Evolutionary conservation across 2,888 invertebrate genomes (phyloP).

Genomic region (Habrosyne pyritoides): DNA sequence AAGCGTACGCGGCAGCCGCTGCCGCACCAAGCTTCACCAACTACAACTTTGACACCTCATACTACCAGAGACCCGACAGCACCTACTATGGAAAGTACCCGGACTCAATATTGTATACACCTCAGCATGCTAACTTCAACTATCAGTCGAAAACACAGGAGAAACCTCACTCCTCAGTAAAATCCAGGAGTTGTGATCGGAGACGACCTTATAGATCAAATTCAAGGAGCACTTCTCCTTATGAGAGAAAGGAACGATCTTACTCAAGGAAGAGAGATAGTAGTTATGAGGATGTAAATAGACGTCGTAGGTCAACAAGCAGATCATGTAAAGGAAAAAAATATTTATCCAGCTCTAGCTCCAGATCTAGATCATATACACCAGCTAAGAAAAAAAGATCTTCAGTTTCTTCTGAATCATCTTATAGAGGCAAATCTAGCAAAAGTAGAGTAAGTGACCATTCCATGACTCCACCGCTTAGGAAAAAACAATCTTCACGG

Average conservation of each 20-base stretch:
- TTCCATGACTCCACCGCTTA: slow-evolving; percentile 54
- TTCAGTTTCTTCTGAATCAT: slow-evolving; percentile 58
- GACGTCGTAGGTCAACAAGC: slow-evolving; percentile 55
- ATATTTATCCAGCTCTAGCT: slow-evolving; percentile 69
- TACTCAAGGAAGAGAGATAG: slow-evolving; percentile 60
- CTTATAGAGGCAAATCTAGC: slow-evolving; percentile 48
- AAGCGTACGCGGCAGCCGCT: slow-evolving; percentile 44
- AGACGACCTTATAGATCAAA: slow-evolving; percentile 52
- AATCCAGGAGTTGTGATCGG: slow-evolving; percentile 43
- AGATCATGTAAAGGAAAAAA: slow-evolving; percentile 52
- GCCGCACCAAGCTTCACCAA: slow-evolving; percentile 47
- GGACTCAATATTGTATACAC: slow-evolving; percentile 38
- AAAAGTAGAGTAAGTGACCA: slow-evolving; percentile 36
- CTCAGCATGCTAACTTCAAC: slow-evolving; percentile 37
- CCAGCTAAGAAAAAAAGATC: slow-evolving; percentile 48
- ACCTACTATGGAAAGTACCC: slow-evolving; percentile 57
- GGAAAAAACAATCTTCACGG: slow-evolving; percentile 42
- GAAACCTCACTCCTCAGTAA: slow-evolving; percentile 41
- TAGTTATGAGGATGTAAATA: slow-evolving; percentile 51
- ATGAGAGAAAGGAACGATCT: slow-evolving; percentile 47
- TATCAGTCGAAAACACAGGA: slow-evolving; percentile 35
- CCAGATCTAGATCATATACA: slow-evolving; percentile 61
- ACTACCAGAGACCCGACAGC: slow-evolving; percentile 55
- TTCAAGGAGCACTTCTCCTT: slow-evolving; percentile 65
- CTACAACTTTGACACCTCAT: slow-evolving; percentile 64